Conservation (phyloP, 2,797 vertebrate species). For the Helicolenus hilgendorfi region DNA sequence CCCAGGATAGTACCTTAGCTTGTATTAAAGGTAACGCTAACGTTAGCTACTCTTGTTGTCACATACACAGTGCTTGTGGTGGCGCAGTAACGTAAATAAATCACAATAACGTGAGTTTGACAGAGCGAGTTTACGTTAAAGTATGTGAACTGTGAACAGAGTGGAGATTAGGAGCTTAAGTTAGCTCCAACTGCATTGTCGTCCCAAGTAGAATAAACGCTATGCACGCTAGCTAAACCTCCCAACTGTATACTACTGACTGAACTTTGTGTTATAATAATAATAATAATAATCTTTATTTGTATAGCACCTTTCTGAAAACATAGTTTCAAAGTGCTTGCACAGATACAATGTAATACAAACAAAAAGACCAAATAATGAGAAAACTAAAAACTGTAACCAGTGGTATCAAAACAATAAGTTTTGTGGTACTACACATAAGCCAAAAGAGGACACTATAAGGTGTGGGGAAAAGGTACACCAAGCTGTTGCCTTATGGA, state of each 20-base stretch:
- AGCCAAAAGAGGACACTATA: no score
- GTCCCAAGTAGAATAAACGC: neutral
- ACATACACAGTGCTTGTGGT: no score
- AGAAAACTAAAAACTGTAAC: no score
- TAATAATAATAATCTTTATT: no score
- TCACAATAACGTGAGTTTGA: neutral
- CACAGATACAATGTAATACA: no score
- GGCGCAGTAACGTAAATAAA: neutral
- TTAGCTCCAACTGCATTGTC: conserved; percentile 8
- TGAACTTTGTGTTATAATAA: neutral
- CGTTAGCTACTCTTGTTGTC: neutral
- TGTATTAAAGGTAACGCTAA: neutral
- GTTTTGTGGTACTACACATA: no score
- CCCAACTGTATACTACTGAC: neutral
- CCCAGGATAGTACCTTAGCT: neutral
- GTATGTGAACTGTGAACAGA: conserved; percentile 24
- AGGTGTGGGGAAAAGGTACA: no score
- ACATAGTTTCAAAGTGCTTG: no score
- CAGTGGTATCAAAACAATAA: no score
- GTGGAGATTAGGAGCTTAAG: conserved; percentile 14
- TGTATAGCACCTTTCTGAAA: no score
- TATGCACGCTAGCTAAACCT: neutral
- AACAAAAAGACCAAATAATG: no score
- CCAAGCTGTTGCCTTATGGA: rapidly evolving
- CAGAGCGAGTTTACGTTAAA: neutral